Conservation (phyloP, 1,140 invertebrate species). For the Drosophila repleta region DNA sequence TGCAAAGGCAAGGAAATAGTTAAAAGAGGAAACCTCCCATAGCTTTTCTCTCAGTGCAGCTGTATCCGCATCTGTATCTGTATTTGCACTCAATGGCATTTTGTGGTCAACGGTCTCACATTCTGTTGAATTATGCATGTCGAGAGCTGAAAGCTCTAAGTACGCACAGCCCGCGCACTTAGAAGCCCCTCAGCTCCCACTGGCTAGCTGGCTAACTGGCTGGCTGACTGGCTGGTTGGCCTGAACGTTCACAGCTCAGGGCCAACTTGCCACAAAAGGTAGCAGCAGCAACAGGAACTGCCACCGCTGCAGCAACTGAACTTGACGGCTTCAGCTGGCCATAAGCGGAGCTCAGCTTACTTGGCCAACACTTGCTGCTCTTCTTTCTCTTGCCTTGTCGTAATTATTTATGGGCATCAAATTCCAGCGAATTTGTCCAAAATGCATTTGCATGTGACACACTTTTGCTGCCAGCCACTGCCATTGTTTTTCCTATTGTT, state of each 20-base stretch:
- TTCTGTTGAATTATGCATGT: slow-evolving; percentile 77
- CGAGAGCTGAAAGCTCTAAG: slow-evolving; percentile 7
- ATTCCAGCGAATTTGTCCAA: slow-evolving; percentile 54
- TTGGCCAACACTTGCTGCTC: slow-evolving; percentile 32
- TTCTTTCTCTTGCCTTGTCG: neutral
- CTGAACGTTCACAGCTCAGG: slow-evolving; percentile 1
- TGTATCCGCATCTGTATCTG: slow-evolving; percentile 15
- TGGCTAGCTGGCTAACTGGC: slow-evolving; percentile 1
- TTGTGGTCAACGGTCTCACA: slow-evolving; percentile 53
- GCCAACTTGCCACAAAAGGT: slow-evolving; percentile 35
- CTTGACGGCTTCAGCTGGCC: slow-evolving; percentile 53
- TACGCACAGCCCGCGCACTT: slow-evolving; percentile 19
- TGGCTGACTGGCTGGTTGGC: slow-evolving; percentile 6
- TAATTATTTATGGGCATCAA: slow-evolving; percentile 70
- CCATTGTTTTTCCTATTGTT: slow-evolving; percentile 47
- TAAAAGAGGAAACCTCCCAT: too few species aligned
- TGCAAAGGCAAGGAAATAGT: too few species aligned
- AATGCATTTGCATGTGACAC: slow-evolving; percentile 78
- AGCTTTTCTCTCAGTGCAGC: neutral
- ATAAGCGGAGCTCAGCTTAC: slow-evolving; percentile 53
- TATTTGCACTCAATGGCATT: slow-evolving; percentile 73
- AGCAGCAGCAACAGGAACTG: slow-evolving; percentile 16
- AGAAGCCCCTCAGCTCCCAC: slow-evolving; percentile 5
- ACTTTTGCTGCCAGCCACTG: slow-evolving; percentile 51
- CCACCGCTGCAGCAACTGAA: slow-evolving; percentile 49